Conservation (phyloP, 2,113 vertebrate species). For the Sprattus sprattus region DNA sequence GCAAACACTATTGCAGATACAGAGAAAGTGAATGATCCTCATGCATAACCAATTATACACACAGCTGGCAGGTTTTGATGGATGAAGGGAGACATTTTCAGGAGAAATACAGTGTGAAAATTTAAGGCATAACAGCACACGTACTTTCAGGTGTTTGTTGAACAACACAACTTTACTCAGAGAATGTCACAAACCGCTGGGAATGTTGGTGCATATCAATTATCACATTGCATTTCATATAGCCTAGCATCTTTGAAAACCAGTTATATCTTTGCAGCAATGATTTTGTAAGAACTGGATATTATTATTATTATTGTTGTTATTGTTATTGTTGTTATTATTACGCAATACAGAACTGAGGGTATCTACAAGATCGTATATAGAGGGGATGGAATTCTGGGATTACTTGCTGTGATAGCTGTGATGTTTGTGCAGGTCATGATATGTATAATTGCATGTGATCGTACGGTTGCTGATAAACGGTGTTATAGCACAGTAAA, state of each 20-base stretch:
- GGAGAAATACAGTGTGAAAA: background rate
- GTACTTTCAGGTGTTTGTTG: background rate
- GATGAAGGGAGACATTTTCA: conserved; percentile 12
- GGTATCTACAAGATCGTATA: background rate
- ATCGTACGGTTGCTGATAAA: background rate
- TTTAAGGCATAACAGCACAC: background rate
- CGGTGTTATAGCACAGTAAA: background rate
- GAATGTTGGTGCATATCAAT: background rate
- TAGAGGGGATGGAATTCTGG: too few relatives aligned
- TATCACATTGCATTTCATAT: background rate
- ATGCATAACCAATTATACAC: conserved; percentile 14
- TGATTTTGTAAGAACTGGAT: background rate
- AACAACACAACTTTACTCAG: background rate
- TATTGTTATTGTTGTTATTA: background rate
- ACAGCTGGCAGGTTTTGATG: conserved; percentile 16
- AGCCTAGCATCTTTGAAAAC: background rate
- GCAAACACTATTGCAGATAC: conserved; percentile 2
- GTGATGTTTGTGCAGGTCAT: background rate
- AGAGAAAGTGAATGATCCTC: conserved; percentile 13
- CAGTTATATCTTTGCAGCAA: background rate
- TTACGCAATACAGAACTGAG: background rate
- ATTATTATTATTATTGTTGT: too few relatives aligned
- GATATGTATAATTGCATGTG: background rate
- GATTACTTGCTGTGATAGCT: too few relatives aligned
- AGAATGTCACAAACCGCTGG: background rate